These are phyloP conservation scores for Petrosia ficiformis DNA, from an alignment of 37 sponge, comb jelly and placozoan species.

Conservation along the genomic window DNA sequence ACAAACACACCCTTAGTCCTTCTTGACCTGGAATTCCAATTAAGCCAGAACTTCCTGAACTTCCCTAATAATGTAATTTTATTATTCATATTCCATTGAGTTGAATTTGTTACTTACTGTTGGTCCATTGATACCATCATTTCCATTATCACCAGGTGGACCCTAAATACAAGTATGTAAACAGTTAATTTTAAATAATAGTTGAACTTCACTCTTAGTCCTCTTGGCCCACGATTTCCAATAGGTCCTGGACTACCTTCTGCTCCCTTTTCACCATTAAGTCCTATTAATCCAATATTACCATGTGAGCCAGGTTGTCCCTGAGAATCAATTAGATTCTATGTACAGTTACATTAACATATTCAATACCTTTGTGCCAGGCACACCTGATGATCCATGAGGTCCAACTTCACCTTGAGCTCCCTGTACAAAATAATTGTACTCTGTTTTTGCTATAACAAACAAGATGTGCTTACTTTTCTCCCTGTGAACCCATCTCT, in stretches of 20 bases:
- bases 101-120: neutral
- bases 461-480: conserved; percentile 16
- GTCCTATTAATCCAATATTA: conserved; percentile 14
- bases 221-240: conserved; percentile 35
- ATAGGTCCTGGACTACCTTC: conserved; percentile 29
- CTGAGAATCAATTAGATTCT: conserved; percentile 9
- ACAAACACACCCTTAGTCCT: conserved; percentile 41
- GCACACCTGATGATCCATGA: conserved; percentile 47
- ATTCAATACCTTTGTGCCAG: conserved; percentile 37
- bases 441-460: neutral
- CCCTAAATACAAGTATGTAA: conserved; percentile 25
- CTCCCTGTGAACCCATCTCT: conserved; percentile 27
- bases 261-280: conserved; percentile 41
- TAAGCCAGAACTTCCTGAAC: conserved; percentile 29
- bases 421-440: conserved; percentile 18
- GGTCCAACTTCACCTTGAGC: conserved; percentile 42
- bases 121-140: conserved; percentile 41
- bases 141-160: conserved; percentile 26
- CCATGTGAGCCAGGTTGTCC: conserved; percentile 40
- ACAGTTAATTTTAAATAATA: neutral
- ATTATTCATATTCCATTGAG: too few relatives aligned
- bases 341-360: neutral
- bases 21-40: conserved; percentile 33
- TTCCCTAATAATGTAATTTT: too few relatives aligned
- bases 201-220: conserved; percentile 28